Evolutionary conservation across 1,140 invertebrate species (phyloP), one percentile per base, ranked within the genome.

Genomic region (Heliothis subflexa): DNA sequence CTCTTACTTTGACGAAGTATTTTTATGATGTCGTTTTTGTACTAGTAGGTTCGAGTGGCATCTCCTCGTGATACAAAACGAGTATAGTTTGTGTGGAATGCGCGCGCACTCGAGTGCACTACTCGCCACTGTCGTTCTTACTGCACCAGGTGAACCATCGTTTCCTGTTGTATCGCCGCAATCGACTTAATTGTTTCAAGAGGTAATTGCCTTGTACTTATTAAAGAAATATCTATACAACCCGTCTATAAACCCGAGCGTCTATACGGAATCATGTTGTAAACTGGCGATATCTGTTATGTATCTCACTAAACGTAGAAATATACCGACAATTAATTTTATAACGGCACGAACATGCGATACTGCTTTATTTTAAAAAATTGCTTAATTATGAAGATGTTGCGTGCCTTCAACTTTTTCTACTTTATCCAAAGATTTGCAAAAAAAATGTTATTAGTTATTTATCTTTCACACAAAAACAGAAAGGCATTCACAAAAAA

Each of bases 111-210:
- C 18, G 18, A 40, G 45, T 25, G 28, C 62, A 7, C 16, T 49
- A 40, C 45, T 70, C 66, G 47, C 64, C 54, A 40, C 57, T 75
- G 54, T 49, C 72, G 49, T 75, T 61, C 57, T 75, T 50, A 70
- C 66, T 13, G 62, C 59, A 52, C 55, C 40, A 18, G 18, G 16
- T 61, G 57, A 54, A 64, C 21, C 74, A 78, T 78, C 50, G 45
- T 78, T 76, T 76, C 52, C 68, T 74, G 40, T 54, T 73, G 57
- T 49, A 78, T 76, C 72, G 57, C 64, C 18, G 64, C 72, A 81
- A 78, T 78, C 62, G 55, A 74, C 18, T 61, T 81, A 81, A 81
- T 81, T 68, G 54, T 70, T 75, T 59, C 71, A 73, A 75, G 50
- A 52, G 33, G 61, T 78, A 75, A 71, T 78, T 47, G 70, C 50